Evolutionary conservation across 2,113 vertebrate genomes (phyloP).

Genomic region (Semnornis frantzii): DNA sequence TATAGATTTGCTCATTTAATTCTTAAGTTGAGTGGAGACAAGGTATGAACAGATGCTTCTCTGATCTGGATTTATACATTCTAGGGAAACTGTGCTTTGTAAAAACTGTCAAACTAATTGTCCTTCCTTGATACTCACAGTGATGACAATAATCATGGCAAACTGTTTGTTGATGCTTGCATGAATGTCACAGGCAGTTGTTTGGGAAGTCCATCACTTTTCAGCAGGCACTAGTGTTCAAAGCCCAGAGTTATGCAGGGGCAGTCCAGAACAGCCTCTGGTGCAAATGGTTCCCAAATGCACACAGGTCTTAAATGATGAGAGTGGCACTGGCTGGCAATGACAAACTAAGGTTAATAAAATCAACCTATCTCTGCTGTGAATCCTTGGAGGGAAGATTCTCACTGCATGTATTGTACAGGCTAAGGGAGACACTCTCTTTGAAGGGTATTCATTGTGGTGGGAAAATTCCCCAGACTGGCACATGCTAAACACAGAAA

Average conservation of each 20-base stretch:
- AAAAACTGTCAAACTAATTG: neutral
- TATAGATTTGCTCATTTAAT: neutral
- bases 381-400: neutral
- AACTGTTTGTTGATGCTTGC: neutral
- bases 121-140: neutral
- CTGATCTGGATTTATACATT: neutral
- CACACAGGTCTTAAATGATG: neutral
- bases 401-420: neutral
- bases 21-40: neutral
- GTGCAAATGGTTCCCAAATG: neutral
- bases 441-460: neutral
- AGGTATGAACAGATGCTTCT: neutral
- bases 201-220: neutral
- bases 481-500: neutral
- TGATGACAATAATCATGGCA: accelerated
- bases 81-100: neutral
- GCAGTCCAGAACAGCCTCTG: neutral
- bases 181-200: neutral
- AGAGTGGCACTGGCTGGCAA: neutral
- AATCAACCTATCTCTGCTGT: neutral
- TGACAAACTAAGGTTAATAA: neutral
- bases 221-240: neutral
- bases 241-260: neutral
- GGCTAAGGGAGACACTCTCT: neutral
- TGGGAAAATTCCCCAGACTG: neutral